Percentiles rank a stretch among this genome's conserved stretches.
Conservation (phyloP, 2,113 vertebrate genomes). For the Phylloscopus whistleri region DNA sequence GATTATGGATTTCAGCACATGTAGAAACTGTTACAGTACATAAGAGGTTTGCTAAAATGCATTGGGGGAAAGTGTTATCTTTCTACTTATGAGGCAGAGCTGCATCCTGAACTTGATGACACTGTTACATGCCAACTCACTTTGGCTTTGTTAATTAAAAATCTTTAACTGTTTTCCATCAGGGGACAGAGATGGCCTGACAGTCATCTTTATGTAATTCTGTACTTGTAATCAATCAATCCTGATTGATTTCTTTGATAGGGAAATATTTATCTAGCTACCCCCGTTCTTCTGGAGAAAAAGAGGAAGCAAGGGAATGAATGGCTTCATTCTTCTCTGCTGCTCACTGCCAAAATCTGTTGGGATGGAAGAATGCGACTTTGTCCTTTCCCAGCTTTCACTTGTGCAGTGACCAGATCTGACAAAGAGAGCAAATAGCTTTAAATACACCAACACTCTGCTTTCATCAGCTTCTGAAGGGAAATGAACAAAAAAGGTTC, state of each 20-base stretch:
- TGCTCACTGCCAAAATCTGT: constrained; percentile 27
- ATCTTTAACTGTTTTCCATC: not conserved
- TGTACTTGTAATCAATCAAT: not conserved
- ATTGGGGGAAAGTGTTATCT: not conserved
- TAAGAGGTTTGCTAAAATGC: not conserved
- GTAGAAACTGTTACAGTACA: not conserved
- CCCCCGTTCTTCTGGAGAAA: not conserved
- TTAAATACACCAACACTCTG: not conserved
- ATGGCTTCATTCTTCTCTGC: constrained; percentile 32
- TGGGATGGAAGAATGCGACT: constrained; percentile 9
- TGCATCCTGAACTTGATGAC: not conserved
- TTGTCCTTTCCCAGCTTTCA: constrained; percentile 25
- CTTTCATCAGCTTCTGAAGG: constrained; percentile 34
- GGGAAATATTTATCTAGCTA: constrained; percentile 14
- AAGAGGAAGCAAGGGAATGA: not conserved
- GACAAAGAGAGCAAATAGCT: constrained; percentile 40
- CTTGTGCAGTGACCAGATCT: not conserved
- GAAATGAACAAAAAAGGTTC: not conserved
- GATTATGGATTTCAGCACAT: not conserved
- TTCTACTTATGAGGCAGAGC: not conserved
- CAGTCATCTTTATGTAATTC: not conserved
- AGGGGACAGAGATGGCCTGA: not conserved
- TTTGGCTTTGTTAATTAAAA: not conserved
- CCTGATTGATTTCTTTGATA: not conserved
- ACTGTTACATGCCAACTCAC: not conserved